Evolutionary conservation across 2,797 vertebrate species (phyloP), one percentile per base, ranked within the genome.

Genomic region (Paedocypris micromegethes): DNA sequence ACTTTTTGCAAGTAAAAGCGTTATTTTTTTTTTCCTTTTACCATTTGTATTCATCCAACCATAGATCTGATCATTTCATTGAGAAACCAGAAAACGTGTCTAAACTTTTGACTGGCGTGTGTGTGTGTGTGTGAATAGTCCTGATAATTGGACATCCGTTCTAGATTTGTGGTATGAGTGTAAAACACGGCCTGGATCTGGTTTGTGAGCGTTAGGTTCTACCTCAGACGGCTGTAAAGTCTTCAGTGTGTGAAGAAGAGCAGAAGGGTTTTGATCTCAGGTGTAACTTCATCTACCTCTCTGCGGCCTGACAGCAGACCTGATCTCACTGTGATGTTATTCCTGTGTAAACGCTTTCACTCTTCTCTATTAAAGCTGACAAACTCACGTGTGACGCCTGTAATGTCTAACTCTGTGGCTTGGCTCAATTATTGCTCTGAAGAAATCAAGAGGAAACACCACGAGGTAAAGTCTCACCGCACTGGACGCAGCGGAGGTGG

Each of bases 201-300:
- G 53, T 55, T 38, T 42, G 2, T 54, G 8, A 46, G 41, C 6
- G 53, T 46, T 3, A n/a, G 23, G 44, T 5, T 7, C 72, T 74
- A 70, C 72, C 72, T 70, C 72, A 66, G 41, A 54, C 5, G 45
- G 41, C 40, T 48, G 23, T 8, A 38, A 66, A 42, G 42, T 69
- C 46, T 66, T 55, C 8, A 45, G 66, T 8, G 41, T 46, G n/a
- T 7, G 46, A 60, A 23, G 9, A 72, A 43, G 4, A 43, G 50
- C 47, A 9, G 41, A 61, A n/a, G 42, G 23, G 56, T 3, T 47
- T 8, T 47, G 51, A 64, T 53, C 55, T 64, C 55, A 59, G 66
- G 72, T 73, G 58, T 58, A 47, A 8, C 53, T 58, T 6, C 62
- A 63, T 5, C 72, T 73, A 68, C 72, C 66, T 73, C 60, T 63